These are phyloP conservation scores for Dynastes maya DNA, from an alignment of 2,888 invertebrate genomes.

Conservation along the genomic window DNA sequence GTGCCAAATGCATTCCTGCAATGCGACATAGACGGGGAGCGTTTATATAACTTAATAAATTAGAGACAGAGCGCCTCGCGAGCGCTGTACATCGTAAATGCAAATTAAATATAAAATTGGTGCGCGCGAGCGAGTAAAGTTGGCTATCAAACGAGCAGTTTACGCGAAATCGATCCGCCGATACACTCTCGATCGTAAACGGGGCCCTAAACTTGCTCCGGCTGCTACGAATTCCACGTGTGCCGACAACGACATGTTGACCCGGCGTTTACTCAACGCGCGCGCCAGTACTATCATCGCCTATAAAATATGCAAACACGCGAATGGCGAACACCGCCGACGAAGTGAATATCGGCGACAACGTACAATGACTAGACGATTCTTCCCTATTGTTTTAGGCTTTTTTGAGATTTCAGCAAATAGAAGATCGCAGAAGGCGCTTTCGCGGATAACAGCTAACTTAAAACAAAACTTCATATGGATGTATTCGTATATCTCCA, in stretches of 20 bases:
- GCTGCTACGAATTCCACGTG: conserved; percentile 33
- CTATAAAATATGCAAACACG: conserved; percentile 28
- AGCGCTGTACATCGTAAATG: conserved; percentile 55
- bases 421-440: too few species aligned
- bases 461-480: too few species aligned
- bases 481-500: too few species aligned
- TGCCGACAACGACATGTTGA: conserved; percentile 40
- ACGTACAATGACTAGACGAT: conserved; percentile 1
- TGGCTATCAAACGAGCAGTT: conserved; percentile 57
- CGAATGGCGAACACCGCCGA: conserved; percentile 3
- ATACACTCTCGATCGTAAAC: conserved; percentile 55
- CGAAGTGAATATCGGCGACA: conserved; percentile 14
- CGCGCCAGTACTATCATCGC: background rate
- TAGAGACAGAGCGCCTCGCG: conserved; percentile 47
- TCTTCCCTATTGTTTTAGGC: conserved; percentile 1
- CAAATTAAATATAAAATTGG: conserved; percentile 59
- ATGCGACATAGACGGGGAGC: conserved; percentile 49
- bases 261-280: background rate
- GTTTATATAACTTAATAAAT: conserved; percentile 56
- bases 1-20: conserved; percentile 51
- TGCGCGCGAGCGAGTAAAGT: conserved; percentile 50
- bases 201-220: conserved; percentile 49
- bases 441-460: too few species aligned
- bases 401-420: background rate
- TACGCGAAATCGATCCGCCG: conserved; percentile 57